Percentiles rank a stretch among this genome's conserved stretches.
phyloP scores from a whole-genome alignment of 2,888 invertebrate genomes.

The Watsonalla binaria region DNA sequence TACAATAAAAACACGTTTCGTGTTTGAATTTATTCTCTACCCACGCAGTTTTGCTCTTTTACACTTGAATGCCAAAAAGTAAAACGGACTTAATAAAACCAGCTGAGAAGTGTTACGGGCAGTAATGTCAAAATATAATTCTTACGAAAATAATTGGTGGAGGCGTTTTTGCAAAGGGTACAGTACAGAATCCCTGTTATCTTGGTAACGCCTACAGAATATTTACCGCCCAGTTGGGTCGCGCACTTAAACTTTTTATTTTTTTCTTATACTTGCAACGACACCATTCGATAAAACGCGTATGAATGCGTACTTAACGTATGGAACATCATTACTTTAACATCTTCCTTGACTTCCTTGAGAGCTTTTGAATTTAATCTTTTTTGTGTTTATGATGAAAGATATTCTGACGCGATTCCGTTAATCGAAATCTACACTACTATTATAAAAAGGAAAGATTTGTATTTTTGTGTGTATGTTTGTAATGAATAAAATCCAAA shows the following conservation, averaged over 20 bases:
- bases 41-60: too few relatives aligned
- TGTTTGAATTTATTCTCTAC: not conserved
- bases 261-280: slow-evolving; percentile 18
- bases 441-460: too few relatives aligned
- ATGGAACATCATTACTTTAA: slow-evolving; percentile 37
- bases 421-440: too few relatives aligned
- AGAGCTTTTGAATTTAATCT: not conserved
- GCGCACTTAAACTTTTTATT: slow-evolving; percentile 15
- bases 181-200: slow-evolving; percentile 21
- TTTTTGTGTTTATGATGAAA: not conserved
- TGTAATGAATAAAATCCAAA: too few relatives aligned
- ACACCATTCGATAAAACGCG: slow-evolving; percentile 32
- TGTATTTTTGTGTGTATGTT: too few relatives aligned
- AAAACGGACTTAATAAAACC: too few relatives aligned
- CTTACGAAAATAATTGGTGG: slow-evolving; percentile 2
- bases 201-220: slow-evolving; percentile 27
- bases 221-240: slow-evolving; percentile 17
- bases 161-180: slow-evolving; percentile 11
- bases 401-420: not conserved
- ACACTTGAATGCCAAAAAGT: too few relatives aligned
- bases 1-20: not conserved
- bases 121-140: slow-evolving; percentile 2
- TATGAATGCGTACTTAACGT: slow-evolving; percentile 20
- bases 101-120: not conserved
- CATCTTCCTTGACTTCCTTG: slow-evolving; percentile 23